Conservation (phyloP, 2,797 vertebrate genomes). For the Pangasius djambal region DNA sequence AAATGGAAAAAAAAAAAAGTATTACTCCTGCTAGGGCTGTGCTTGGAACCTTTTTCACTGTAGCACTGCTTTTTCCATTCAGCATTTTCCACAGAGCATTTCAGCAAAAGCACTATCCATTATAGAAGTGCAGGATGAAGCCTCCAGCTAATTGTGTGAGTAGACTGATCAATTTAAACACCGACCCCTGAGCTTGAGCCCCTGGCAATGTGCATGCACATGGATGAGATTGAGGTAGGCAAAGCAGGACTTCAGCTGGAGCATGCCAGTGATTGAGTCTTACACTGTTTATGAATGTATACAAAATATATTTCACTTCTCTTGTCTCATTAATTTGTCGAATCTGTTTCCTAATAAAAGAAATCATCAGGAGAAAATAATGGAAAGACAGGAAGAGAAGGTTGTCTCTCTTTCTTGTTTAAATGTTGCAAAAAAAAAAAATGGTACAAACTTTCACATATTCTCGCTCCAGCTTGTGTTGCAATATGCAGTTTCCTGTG, state of each 20-base stretch:
- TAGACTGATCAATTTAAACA: constrained; percentile 62
- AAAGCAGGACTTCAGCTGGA: background rate
- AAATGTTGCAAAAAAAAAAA: background rate
- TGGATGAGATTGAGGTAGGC: constrained; percentile 53
- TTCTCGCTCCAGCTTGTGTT: constrained; percentile 49
- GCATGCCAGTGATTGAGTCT: background rate
- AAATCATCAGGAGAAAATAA: background rate
- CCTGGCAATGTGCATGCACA: constrained; percentile 70
- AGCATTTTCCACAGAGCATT: constrained; percentile 55
- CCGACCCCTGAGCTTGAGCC: constrained; percentile 68
- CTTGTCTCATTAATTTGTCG: background rate
- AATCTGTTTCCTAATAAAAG: background rate
- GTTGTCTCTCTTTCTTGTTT: constrained; percentile 3
- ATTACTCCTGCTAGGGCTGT: constrained; percentile 29
- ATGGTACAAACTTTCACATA: background rate
- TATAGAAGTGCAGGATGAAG: constrained; percentile 34
- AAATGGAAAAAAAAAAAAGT: constrained; percentile 50
- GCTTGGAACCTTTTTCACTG: constrained; percentile 46
- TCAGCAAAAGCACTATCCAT: constrained; percentile 35
- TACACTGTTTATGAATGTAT: background rate
- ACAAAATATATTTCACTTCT: background rate
- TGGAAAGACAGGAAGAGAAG: background rate
- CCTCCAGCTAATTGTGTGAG: constrained; percentile 59
- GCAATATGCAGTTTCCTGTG: constrained; percentile 62
- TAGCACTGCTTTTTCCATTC: constrained; percentile 60